Evolutionary conservation across 2,113 vertebrate species (phyloP), one percentile per base, ranked within the genome.

Genomic region (Phyllostomus discolor): DNA sequence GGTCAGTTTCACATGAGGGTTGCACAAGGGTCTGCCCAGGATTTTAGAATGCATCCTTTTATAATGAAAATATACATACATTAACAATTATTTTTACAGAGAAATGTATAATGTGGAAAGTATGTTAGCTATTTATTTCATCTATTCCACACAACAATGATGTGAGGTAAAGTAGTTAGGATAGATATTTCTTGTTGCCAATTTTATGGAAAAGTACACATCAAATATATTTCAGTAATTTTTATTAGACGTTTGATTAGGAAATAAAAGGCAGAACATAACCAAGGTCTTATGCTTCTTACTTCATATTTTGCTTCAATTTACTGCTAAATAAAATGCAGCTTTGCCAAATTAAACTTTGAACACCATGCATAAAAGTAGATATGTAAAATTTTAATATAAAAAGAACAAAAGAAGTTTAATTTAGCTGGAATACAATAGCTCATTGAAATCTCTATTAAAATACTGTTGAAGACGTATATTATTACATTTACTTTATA

Each of bases 351-450:
- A 75, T 90, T 88, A 94, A 97, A 84, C 64, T 84, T 75, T 91
- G 64, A 84, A 93, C 31, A 78, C 20, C 31, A 84, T 67, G 70
- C 57, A 91, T 93, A 70, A 88, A 97, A 93, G 84, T 35, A 90
- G 76, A 86, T 67, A 88, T 11, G 50, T 54, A 87, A 78, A 81
- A 95, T 94, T 95, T 93, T 85, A 90, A 94, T 46, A 83, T 75
- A 88, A 95, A 80, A 93, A 88, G 94, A 93, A 97, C 78, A 97
- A 94, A 95, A 76, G 38, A 94, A 91, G 28, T 88, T 97, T 93
- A 93, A 96, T 94, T 97, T 93, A 92, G 76, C 57, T 93, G 19
- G 57, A 95, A 76, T 94, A 96, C 41, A 95, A 96, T 85, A 97
- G 89, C 76, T 88, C 84, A 19, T 70, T 97, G 82, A 95, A 96